Evolutionary conservation across 2,113 vertebrate species (phyloP).

Genomic region (Noturus placidus): DNA sequence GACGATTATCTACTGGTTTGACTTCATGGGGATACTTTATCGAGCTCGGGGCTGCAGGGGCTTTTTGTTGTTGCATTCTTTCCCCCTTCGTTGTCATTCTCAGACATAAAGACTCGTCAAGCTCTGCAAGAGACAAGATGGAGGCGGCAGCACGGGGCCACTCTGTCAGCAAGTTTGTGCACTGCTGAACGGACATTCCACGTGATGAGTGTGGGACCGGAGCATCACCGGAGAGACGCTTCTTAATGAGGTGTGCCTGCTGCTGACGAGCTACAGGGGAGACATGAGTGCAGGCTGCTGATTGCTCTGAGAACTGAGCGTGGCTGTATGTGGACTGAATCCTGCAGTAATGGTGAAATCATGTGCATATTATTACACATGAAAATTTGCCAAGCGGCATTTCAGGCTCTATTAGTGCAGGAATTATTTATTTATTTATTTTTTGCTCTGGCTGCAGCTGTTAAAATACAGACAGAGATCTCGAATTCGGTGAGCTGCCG

Average conservation of each 20-base stretch:
- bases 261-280: constrained; percentile 39
- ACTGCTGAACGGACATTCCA: constrained; percentile 41
- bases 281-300: constrained; percentile 30
- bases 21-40: neutral
- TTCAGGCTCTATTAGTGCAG: constrained; percentile 55
- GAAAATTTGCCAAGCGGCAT: constrained; percentile 46
- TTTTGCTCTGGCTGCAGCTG: constrained; percentile 40
- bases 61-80: neutral
- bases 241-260: constrained; percentile 49
- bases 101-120: constrained; percentile 28
- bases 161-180: constrained; percentile 36
- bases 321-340: constrained; percentile 7
- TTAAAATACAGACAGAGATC: constrained; percentile 42
- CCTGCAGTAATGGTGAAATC: constrained; percentile 29
- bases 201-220: constrained; percentile 17
- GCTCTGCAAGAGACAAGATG: constrained; percentile 30
- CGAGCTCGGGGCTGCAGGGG: neutral
- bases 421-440: neutral
- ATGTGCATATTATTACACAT: constrained; percentile 40
- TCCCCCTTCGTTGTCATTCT: constrained; percentile 2
- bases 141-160: constrained; percentile 5
- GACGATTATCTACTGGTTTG: neutral
- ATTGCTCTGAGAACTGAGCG: constrained; percentile 15
- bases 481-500: constrained; percentile 25
- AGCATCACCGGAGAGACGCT: constrained; percentile 14